A percentile compares a stretch with the other conserved stretches of the same genome.
These are phyloP conservation scores for Watersipora subatra DNA, from an alignment of 1,140 invertebrate species.

Conservation along the genomic window DNA sequence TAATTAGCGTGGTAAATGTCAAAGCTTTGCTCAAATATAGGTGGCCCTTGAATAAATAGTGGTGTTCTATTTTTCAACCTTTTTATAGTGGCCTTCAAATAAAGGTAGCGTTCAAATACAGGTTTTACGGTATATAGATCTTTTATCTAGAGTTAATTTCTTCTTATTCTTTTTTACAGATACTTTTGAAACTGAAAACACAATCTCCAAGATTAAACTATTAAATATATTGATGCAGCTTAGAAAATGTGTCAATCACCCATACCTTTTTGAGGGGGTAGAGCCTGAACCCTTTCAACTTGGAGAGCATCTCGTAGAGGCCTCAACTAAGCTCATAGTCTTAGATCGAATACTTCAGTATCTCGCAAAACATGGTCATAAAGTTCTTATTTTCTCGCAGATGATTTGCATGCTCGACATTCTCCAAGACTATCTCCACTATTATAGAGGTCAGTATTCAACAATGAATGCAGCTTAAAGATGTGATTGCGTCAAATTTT, in stretches of 20 bases:
- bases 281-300: conserved; percentile 38
- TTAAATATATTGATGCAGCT: conserved; percentile 40
- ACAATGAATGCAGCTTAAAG: too few species aligned
- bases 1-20: too few species aligned
- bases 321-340: conserved; percentile 68
- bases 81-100: too few species aligned
- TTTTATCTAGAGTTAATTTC: too few species aligned
- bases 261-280: conserved; percentile 39
- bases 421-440: conserved; percentile 57
- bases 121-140: too few species aligned
- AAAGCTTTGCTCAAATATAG: too few species aligned
- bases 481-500: too few species aligned
- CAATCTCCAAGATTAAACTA: conserved; percentile 17
- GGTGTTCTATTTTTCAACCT: too few species aligned
- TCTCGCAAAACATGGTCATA: conserved; percentile 71
- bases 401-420: conserved; percentile 96
- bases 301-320: conserved; percentile 39
- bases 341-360: conserved; percentile 67
- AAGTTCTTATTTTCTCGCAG: conserved; percentile 89
- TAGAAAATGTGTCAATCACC: conserved; percentile 40
- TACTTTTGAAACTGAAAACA: conserved; percentile 23
- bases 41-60: too few species aligned
- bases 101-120: too few species aligned
- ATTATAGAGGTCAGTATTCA: too few species aligned
- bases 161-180: conserved; percentile 23